Base-by-base conservation (phyloP, 2,113 vertebrate species). In the Salvelinus namaycush region DNA sequence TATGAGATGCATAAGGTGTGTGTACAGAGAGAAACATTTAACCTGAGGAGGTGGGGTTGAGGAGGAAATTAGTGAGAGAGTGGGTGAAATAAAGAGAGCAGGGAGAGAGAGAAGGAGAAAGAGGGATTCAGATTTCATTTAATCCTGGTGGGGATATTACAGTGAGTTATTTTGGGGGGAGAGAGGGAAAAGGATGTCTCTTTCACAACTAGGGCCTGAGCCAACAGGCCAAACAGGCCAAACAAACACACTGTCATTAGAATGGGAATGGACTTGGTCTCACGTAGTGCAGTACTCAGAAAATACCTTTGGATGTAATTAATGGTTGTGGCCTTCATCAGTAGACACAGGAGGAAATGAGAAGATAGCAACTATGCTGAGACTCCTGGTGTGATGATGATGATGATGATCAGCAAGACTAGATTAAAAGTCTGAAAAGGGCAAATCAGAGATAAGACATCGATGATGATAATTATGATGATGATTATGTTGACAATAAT, bases 231-330 rank as follows among this genome's bases (percentile, higher is more conserved):
- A 88, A 89, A 84, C 81, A 84, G 90, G 86, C 87, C 89, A 88
- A 87, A 86, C 85, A 91, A 89, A 91, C 89, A 84, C 77, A 84
- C 79, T 89, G 86, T 89, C 88, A 92, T 93, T 92, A 91, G 80
- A 89, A 78, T 57, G 84, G 84, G 78, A 84, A 84, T 65, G 29
- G 81, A 88, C 77, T 78, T 75, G 82, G 84, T 66, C 64, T 66
- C 64, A 29, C 22, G 27, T 18, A 70, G 11, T 6, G 39, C 39
- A 44, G 8, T 44, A 44, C 8, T 44, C 39, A 44, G 39, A 44
- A 27, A 27, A 27, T 1, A 20, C 79, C 16, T 3, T 18, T 54
- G 51, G 16, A 54, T 18, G 16, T 20, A 62, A 11, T 5, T 54
- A 14, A 90, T 87, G 83, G 81, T 86, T 81, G 87, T 89, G 80